Base-by-base conservation (phyloP, 2,888 invertebrate species). In the Polia nebulosa region DNA sequence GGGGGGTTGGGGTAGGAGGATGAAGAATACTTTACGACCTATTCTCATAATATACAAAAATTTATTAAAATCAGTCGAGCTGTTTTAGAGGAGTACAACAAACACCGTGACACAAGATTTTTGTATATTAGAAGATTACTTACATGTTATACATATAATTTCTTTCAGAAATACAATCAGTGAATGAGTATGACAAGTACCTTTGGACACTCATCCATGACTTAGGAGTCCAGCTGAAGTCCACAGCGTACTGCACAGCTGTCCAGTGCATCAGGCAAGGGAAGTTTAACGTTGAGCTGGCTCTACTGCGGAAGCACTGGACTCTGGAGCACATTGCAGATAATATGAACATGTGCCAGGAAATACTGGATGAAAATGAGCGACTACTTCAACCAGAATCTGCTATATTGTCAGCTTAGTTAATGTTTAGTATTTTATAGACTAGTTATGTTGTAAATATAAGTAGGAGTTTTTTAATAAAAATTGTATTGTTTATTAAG, bases 261-360 rank as follows among this genome's bases (percentile, higher is more conserved):
- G 95, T 99, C 9, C 97, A 98, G 74, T 98, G 99, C 87, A 96
- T 98, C 20, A 96, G 98, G 53, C 97, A 98, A 85, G 99, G 99
- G 27, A 97, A 97, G 84, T 99, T 99, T 89, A 96, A 96, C 5
- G 86, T 98, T 4, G 96, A 98, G 0, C 95, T 97, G 83, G 97
- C 99, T 0, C 92, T 99, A 22, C 91, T 99, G 25, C 94, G 97
- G 45, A 98, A 98, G 89, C 97, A 99, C 82, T 99, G 99, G 98
- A 96, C 96, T 55, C 85, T 99, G 45, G 94, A 97, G 66, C 94
- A 97, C 81, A 96, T 99, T 41, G 80, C 97, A 0, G 88, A 96
- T 6, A 98, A 97, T 85, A 96, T 98, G 88, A 90, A 95, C 15
- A 81, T 87, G 29, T 97, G 97, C 82, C 88, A 92, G 0, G 81